Conservation (phyloP, 2,888 invertebrate genomes). For the Hartigia nigra region DNA sequence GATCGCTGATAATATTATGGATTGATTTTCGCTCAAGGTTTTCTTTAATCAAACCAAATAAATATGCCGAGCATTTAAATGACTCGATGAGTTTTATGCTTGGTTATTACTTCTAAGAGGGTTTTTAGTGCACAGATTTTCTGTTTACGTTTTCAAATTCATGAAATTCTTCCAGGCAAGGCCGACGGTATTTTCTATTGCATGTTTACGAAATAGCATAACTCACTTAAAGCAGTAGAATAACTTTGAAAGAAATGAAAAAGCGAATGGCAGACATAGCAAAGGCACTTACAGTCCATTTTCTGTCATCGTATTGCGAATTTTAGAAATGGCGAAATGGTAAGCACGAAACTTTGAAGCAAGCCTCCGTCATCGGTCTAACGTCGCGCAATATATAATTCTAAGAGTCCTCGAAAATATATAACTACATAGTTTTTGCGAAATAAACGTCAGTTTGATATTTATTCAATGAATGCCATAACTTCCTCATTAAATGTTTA, state of each 20-base stretch:
- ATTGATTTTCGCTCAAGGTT: neutral
- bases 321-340: too few species aligned
- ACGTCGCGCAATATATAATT: too few species aligned
- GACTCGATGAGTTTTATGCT: neutral
- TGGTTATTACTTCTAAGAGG: neutral
- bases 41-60: neutral
- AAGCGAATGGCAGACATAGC: too few species aligned
- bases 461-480: neutral
- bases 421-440: too few species aligned
- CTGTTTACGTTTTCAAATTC: neutral
- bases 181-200: neutral
- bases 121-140: neutral
- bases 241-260: neutral
- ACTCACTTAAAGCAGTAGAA: neutral
- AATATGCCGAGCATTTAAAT: neutral
- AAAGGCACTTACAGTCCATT: too few species aligned
- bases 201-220: neutral
- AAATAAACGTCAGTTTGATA: too few species aligned
- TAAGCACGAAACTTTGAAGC: too few species aligned
- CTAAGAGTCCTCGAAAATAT: too few species aligned
- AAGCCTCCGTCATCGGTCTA: too few species aligned
- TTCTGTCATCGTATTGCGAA: too few species aligned
- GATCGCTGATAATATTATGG: neutral
- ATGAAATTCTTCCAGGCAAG: neutral
- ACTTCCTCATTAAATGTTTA: neutral